A percentile compares a stretch with the other conserved stretches of the same genome.
Evolutionary conservation across 2,113 vertebrate species (phyloP).

Genomic region (Lampris megalopsis): DNA sequence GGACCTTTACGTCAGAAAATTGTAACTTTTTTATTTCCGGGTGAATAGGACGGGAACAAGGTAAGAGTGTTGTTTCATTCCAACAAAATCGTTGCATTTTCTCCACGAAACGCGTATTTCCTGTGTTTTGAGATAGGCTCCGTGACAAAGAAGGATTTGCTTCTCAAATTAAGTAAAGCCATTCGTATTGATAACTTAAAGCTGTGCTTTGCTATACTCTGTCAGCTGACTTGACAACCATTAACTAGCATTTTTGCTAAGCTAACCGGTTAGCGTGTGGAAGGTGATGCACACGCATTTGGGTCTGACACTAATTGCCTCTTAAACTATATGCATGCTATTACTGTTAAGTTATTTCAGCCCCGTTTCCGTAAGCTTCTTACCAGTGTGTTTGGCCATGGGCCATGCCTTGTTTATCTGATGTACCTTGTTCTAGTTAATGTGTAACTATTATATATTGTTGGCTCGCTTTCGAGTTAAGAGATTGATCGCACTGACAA

Average conservation of each 20-base stretch:
- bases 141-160: background rate
- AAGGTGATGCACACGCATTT: constrained; percentile 30
- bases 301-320: constrained; percentile 1
- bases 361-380: background rate
- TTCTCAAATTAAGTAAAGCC: background rate
- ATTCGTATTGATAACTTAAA: background rate
- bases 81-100: constrained; percentile 30
- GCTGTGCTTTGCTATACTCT: background rate
- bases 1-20: constrained; percentile 31
- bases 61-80: constrained; percentile 63
- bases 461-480: constrained; percentile 20
- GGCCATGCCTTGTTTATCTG: background rate
- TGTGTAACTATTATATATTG: background rate
- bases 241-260: constrained; percentile 50
- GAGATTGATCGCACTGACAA: background rate
- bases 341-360: background rate
- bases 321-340: constrained; percentile 23
- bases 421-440: background rate
- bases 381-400: background rate
- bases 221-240: constrained; percentile 29
- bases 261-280: constrained; percentile 73
- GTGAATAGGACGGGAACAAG: constrained; percentile 62
- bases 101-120: background rate
- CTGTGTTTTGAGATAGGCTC: no score
- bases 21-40: constrained; percentile 57